phyloP scores from a whole-genome alignment of 2,888 invertebrate species.

The Patella caerulea region DNA sequence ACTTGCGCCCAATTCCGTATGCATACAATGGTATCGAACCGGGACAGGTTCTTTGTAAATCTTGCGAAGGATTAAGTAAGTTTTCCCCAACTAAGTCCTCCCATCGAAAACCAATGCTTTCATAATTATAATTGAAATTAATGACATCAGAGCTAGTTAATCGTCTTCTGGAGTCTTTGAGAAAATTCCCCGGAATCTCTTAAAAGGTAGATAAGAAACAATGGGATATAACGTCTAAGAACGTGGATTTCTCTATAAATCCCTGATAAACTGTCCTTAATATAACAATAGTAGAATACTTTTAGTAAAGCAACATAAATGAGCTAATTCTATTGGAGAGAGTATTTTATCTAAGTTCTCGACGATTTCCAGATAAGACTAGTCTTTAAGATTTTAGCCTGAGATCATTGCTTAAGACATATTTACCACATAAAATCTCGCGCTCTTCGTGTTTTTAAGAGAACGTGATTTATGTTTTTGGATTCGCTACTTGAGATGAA shows the following conservation, averaged over 20 bases:
- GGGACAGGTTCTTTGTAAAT: slow-evolving; percentile 24
- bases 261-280: slow-evolving; percentile 2
- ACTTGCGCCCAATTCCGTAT: slow-evolving; percentile 27
- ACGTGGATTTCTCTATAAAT: slow-evolving; percentile 11
- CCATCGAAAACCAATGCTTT: slow-evolving; percentile 22
- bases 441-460: too few species aligned
- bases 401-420: not conserved
- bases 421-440: not conserved
- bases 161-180: slow-evolving; percentile 25
- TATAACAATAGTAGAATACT: not conserved
- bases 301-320: not conserved
- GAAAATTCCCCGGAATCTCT: slow-evolving; percentile 24
- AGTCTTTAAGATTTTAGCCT: not conserved
- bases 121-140: slow-evolving; percentile 44
- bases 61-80: slow-evolving; percentile 22
- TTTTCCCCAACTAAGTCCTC: slow-evolving; percentile 22
- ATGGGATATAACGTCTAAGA: slow-evolving; percentile 22
- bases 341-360: slow-evolving; percentile 3
- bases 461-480: too few species aligned
- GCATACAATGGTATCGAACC: slow-evolving; percentile 28
- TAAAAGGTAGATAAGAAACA: slow-evolving; percentile 31
- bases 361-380: slow-evolving; percentile 7
- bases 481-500: too few species aligned
- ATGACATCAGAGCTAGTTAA: slow-evolving; percentile 37
- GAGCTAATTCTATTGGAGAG: slow-evolving; percentile 7